phyloP scores from a whole-genome alignment of 2,888 invertebrate species.

The Lepas anatifera region DNA sequence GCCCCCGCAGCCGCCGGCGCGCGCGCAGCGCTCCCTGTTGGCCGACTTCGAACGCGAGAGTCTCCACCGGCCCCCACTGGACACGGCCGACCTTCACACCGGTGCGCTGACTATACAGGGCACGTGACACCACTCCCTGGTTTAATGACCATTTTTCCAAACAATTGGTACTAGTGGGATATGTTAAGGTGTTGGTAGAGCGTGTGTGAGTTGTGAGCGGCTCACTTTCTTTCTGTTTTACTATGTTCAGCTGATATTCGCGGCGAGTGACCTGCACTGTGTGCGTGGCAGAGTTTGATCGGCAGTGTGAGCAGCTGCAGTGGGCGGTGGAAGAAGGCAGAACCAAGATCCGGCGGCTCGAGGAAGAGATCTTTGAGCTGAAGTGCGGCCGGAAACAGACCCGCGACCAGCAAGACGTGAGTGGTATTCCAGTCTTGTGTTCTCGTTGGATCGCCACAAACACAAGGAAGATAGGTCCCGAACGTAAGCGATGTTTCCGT shows the following conservation, averaged over 20 bases:
- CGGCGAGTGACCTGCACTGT: background rate
- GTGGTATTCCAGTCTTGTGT: too few relatives aligned
- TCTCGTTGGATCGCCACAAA: too few relatives aligned
- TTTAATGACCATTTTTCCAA: too few relatives aligned
- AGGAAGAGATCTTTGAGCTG: background rate
- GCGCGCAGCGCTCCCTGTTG: background rate
- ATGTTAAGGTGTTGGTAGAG: too few relatives aligned
- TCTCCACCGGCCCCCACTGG: background rate
- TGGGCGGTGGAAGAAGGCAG: background rate
- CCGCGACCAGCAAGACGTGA: background rate
- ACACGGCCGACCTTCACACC: background rate
- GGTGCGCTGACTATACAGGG: too few relatives aligned
- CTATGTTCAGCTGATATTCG: too few relatives aligned
- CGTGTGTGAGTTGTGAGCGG: too few relatives aligned
- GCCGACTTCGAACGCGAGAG: background rate
- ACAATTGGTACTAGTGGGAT: too few relatives aligned
- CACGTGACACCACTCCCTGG: too few relatives aligned
- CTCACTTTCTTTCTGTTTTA: too few relatives aligned
- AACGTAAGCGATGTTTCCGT: too few relatives aligned
- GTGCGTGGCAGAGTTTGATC: background rate
- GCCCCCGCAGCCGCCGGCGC: background rate
- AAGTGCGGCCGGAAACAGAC: background rate
- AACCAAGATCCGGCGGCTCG: background rate
- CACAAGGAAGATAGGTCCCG: too few relatives aligned
- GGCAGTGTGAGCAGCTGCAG: background rate